A percentile compares a stretch with the other conserved stretches of the same genome.
Conservation (phyloP, 2,113 vertebrate species). For the Todiramphus saurophagus region DNA sequence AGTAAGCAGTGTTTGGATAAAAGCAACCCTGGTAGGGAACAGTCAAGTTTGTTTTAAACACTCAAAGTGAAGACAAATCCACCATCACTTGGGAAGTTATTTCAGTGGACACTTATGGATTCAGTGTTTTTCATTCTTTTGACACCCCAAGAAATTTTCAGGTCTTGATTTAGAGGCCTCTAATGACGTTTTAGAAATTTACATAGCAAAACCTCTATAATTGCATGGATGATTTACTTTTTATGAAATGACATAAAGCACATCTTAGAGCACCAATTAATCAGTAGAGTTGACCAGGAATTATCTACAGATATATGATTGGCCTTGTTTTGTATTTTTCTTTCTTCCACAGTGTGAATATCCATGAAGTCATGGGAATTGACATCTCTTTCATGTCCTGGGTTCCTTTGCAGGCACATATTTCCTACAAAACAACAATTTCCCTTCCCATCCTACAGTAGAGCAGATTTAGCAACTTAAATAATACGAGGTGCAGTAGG, state of each 20-base stretch:
- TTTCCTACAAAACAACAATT: not conserved
- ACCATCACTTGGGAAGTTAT: not conserved
- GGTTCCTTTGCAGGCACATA: not conserved
- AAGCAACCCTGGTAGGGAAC: not conserved
- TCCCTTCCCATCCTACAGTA: not conserved
- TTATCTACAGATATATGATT: not conserved
- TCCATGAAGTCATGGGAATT: not conserved
- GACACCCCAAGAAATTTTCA: not conserved
- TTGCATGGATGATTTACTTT: not conserved
- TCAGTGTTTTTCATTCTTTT: not conserved
- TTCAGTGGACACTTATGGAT: not conserved
- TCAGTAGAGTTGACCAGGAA: not conserved
- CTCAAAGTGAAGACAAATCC: not conserved
- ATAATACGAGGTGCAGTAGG: not conserved
- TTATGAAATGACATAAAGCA: not conserved
- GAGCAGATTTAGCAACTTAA: not conserved
- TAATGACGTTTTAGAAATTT: not conserved
- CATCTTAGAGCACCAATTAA: not conserved
- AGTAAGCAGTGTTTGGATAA: not conserved
- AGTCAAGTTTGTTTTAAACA: not conserved
- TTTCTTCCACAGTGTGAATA: not conserved
- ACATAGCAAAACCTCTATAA: not conserved
- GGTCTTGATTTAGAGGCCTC: not conserved
- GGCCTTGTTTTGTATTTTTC: not conserved
- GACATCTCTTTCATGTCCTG: not conserved